These are phyloP conservation scores for Diachrysia chrysitis DNA, from an alignment of 2,888 invertebrate species.

Conservation along the genomic window DNA sequence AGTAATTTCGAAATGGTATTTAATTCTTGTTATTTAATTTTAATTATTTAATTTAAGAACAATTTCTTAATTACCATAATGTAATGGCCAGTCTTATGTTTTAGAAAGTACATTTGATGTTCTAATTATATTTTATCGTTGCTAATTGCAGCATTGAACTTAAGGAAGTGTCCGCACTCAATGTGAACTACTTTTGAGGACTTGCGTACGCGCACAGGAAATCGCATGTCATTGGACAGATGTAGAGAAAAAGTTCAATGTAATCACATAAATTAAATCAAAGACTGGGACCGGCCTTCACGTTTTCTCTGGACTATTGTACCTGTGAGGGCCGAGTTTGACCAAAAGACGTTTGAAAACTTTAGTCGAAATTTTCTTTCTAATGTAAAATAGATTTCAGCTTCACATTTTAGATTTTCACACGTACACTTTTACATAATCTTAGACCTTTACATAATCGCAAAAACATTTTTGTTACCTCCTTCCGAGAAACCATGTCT, in stretches of 20 bases:
- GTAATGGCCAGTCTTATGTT: constrained; percentile 3
- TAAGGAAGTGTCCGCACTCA: constrained; percentile 68
- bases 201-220: constrained; percentile 42
- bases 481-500: no score
- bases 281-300: not conserved
- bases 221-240: constrained; percentile 31
- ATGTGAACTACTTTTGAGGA: constrained; percentile 69
- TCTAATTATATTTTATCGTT: constrained; percentile 19
- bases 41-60: not conserved
- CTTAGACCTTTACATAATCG: no score
- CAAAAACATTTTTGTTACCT: no score
- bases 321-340: no score
- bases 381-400: no score
- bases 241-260: constrained; percentile 14
- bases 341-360: no score
- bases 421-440: no score
- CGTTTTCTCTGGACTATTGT: no score
- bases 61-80: not conserved
- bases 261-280: constrained; percentile 5
- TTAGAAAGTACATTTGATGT: constrained; percentile 49
- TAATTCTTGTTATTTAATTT: not conserved
- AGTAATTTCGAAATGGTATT: not conserved
- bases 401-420: no score
- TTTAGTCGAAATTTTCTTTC: no score
- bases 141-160: constrained; percentile 54